Conservation (phyloP, 30 jellyfish, hydroid and myxozoan species). For the Pelagia noctiluca region DNA sequence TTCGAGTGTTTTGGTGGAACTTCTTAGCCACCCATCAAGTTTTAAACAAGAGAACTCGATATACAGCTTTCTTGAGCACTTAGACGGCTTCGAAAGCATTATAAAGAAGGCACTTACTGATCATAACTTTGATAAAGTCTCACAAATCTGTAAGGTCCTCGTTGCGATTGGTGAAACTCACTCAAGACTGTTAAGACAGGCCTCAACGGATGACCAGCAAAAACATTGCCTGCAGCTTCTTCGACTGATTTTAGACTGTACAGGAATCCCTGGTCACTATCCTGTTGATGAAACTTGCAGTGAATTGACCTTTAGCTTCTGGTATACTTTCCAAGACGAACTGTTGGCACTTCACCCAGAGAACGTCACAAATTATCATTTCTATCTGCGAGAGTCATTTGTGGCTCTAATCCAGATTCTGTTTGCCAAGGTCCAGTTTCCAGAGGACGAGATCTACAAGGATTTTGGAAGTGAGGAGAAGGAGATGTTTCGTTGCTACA, state of each 20-base stretch:
- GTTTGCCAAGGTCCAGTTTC: slow-evolving; percentile 70
- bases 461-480: slow-evolving; percentile 74
- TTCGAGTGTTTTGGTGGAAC: slow-evolving; percentile 60
- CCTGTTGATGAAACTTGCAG: slow-evolving; percentile 91
- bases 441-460: slow-evolving; percentile 53
- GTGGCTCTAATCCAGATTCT: slow-evolving; percentile 65
- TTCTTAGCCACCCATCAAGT: slow-evolving; percentile 81
- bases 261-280: slow-evolving; percentile 70
- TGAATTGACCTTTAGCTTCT: slow-evolving; percentile 83
- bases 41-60: slow-evolving; percentile 72
- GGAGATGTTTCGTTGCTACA: slow-evolving; percentile 82
- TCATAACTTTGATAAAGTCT: slow-evolving; percentile 46
- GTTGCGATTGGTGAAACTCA: slow-evolving; percentile 83
- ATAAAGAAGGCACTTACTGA: slow-evolving; percentile 42
- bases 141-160: slow-evolving; percentile 63
- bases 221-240: slow-evolving; percentile 59
- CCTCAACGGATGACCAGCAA: slow-evolving; percentile 68
- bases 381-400: slow-evolving; percentile 64
- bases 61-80: slow-evolving; percentile 45
- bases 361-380: slow-evolving; percentile 54
- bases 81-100: slow-evolving; percentile 58
- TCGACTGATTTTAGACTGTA: slow-evolving; percentile 56
- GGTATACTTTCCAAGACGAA: slow-evolving; percentile 90
- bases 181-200: slow-evolving; percentile 55
- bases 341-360: slow-evolving; percentile 55